Conservation (phyloP, 2,797 vertebrate species). For the Alfaro cultratus region DNA sequence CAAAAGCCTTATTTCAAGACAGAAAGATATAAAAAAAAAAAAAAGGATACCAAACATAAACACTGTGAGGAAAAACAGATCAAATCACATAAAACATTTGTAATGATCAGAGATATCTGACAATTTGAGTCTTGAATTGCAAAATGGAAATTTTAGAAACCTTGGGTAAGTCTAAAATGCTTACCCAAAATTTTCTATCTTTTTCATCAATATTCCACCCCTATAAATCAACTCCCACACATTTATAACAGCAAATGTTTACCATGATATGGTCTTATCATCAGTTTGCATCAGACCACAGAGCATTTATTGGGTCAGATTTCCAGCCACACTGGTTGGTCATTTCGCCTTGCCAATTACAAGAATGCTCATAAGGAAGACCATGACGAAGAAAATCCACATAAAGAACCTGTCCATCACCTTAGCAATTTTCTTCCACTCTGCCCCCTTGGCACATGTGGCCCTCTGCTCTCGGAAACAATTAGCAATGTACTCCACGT, state of each 20-base stretch:
- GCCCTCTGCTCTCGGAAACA: constrained; percentile 91
- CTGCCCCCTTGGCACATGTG: constrained; percentile 89
- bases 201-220: background rate
- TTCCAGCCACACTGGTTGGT: constrained; percentile 5
- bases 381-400: constrained; percentile 98
- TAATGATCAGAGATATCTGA: background rate
- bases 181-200: constrained; percentile 10
- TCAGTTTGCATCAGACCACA: constrained; percentile 5
- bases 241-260: constrained; percentile 7
- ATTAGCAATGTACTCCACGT: constrained; percentile 93
- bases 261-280: background rate
- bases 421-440: constrained; percentile 99
- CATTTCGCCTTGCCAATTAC: constrained; percentile 89
- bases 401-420: constrained; percentile 99
- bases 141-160: background rate
- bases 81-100: background rate
- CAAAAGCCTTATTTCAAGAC: background rate
- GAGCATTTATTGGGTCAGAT: background rate
- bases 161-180: background rate
- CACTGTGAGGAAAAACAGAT: background rate
- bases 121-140: background rate
- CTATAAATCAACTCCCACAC: constrained; percentile 5
- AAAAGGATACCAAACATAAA: background rate
- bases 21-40: background rate
- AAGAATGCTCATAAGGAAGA: constrained; percentile 95